phyloP scores from a whole-genome alignment of 2,888 invertebrate species.

The Pseudanteris insignis region DNA sequence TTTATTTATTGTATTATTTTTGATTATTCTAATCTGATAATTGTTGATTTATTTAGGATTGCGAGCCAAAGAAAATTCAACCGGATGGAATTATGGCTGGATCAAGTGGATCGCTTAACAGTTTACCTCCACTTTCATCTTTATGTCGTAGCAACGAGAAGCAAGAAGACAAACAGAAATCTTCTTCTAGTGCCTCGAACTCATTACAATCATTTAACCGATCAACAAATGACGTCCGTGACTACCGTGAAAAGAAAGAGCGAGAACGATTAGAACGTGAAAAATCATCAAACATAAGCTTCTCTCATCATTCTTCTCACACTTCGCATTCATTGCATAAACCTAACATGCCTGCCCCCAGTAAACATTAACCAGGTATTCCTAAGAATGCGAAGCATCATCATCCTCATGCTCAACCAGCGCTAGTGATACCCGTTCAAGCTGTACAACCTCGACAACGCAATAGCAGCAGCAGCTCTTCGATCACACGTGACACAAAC shows the following conservation, averaged over 20 bases:
- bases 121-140: background rate
- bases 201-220: background rate
- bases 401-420: slow-evolving; percentile 12
- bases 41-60: no score
- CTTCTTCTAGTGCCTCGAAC: background rate
- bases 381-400: slow-evolving; percentile 46
- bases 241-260: slow-evolving; percentile 73
- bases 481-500: slow-evolving; percentile 48
- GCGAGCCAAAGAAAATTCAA: slow-evolving; percentile 10
- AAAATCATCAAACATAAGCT: slow-evolving; percentile 50
- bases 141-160: background rate
- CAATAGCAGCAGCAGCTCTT: slow-evolving; percentile 27
- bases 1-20: no score
- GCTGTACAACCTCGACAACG: slow-evolving; percentile 16
- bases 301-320: slow-evolving; percentile 24
- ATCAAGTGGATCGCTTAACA: slow-evolving; percentile 12
- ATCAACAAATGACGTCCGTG: slow-evolving; percentile 8
- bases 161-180: slow-evolving; percentile 43
- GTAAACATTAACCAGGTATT: slow-evolving; percentile 57
- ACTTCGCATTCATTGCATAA: slow-evolving; percentile 46
- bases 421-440: slow-evolving; percentile 8
- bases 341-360: slow-evolving; percentile 54
- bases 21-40: no score
- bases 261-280: slow-evolving; percentile 72
- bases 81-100: slow-evolving; percentile 6